These are phyloP conservation scores for Perizoma affinitatum DNA, from an alignment of 2,888 invertebrate genomes.

Conservation along the genomic window DNA sequence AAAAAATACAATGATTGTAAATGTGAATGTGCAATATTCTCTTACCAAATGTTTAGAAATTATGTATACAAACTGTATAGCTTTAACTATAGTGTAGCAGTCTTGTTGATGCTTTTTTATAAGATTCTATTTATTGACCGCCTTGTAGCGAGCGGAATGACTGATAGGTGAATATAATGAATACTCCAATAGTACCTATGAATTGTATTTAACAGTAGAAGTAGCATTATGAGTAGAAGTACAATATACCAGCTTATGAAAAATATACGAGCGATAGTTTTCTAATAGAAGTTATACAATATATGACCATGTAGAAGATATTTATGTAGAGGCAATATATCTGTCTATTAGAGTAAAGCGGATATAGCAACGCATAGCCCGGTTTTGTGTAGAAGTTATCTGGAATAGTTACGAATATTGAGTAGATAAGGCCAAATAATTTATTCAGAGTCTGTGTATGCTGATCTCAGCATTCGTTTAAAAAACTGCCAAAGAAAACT, in stretches of 20 bases:
- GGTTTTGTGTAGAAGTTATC: slow-evolving; percentile 45
- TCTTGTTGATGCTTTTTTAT: slow-evolving; percentile 83
- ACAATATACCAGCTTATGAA: slow-evolving; percentile 71
- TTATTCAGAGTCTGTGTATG: not conserved
- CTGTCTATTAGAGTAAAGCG: slow-evolving; percentile 49
- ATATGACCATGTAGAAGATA: slow-evolving; percentile 47
- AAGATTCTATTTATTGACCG: slow-evolving; percentile 81
- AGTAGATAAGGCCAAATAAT: slow-evolving; percentile 3
- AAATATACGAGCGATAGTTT: slow-evolving; percentile 74
- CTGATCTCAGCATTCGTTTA: too few species aligned
- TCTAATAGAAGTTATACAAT: slow-evolving; percentile 72
- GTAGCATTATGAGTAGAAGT: slow-evolving; percentile 54
- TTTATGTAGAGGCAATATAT: slow-evolving; percentile 49
- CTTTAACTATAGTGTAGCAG: slow-evolving; percentile 81
- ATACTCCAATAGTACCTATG: slow-evolving; percentile 70
- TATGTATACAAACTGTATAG: slow-evolving; percentile 82
- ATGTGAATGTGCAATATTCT: slow-evolving; percentile 80
- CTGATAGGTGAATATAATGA: slow-evolving; percentile 77
- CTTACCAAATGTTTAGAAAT: slow-evolving; percentile 79
- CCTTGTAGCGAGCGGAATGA: slow-evolving; percentile 75
- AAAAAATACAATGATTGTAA: slow-evolving; percentile 51
- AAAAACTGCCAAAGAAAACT: too few species aligned
- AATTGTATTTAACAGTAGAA: slow-evolving; percentile 72
- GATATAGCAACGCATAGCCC: slow-evolving; percentile 48
- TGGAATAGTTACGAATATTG: slow-evolving; percentile 2